Evolutionary conservation across 2,797 vertebrate genomes (phyloP).

Genomic region (Sebastolobus altivelis): DNA sequence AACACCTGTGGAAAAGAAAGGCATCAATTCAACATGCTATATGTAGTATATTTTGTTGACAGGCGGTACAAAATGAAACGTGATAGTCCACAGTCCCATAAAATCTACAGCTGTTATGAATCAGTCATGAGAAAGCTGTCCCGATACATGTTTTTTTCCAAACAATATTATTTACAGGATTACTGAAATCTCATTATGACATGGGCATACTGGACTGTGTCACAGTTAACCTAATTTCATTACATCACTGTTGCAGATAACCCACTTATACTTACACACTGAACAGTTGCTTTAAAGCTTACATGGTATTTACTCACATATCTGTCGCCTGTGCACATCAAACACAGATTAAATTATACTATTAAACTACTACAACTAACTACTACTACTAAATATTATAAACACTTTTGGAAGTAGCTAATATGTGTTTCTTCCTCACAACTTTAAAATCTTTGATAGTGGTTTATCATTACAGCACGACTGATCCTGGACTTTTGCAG

Average conservation of each 20-base stretch:
- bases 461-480: background rate
- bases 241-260: conserved; percentile 7
- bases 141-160: background rate
- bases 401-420: background rate
- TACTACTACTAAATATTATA: background rate
- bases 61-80: background rate
- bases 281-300: background rate
- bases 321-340: background rate
- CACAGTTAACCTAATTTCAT: conserved; percentile 20
- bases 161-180: conserved; percentile 30
- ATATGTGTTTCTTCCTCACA: background rate
- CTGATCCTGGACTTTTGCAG: background rate
- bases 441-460: background rate
- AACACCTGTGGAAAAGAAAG: background rate
- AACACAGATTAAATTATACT: background rate
- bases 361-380: too few species aligned
- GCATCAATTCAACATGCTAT: background rate
- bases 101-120: background rate
- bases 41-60: background rate
- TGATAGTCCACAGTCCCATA: background rate
- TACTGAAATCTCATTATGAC: conserved; percentile 33
- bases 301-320: conserved; percentile 16
- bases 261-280: background rate
- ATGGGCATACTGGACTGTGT: background rate
- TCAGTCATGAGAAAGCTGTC: background rate